These are phyloP conservation scores for Lampris megalopsis DNA, from an alignment of 2,113 vertebrate species.

Conservation along the genomic window DNA sequence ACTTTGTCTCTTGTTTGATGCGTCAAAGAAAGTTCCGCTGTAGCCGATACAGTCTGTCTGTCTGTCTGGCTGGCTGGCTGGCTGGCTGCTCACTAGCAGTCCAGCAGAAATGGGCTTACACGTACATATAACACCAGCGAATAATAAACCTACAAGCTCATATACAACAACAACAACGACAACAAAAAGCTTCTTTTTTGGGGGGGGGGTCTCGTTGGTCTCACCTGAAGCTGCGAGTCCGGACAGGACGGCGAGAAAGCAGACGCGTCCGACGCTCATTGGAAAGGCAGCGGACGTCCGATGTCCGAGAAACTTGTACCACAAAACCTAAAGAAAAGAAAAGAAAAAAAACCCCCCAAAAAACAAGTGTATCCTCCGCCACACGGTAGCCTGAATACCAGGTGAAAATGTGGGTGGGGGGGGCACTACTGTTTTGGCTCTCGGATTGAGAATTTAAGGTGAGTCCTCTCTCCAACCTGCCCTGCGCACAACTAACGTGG, in stretches of 20 bases:
- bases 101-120: too few species aligned
- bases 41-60: too few species aligned
- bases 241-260: conserved; percentile 65
- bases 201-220: conserved; percentile 6
- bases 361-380: conserved; percentile 4
- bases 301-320: conserved; percentile 12
- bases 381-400: neutral
- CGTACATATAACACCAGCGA: too few species aligned
- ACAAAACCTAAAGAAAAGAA: conserved; percentile 5
- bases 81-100: too few species aligned
- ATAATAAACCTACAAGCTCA: too few species aligned
- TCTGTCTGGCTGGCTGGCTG: too few species aligned
- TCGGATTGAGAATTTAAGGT: neutral
- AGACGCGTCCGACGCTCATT: conserved; percentile 66
- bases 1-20: too few species aligned
- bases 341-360: neutral
- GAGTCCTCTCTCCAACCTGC: conserved; percentile 23
- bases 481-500: conserved; percentile 14
- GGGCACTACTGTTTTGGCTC: too few species aligned
- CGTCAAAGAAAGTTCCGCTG: too few species aligned
- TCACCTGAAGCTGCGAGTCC: conserved; percentile 81
- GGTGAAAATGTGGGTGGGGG: neutral
- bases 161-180: too few species aligned
- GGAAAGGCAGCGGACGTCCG: conserved; percentile 31
- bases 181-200: too few species aligned